phyloP scores from a whole-genome alignment of 2,113 vertebrate genomes.

The Eudyptes chrysolophus region DNA sequence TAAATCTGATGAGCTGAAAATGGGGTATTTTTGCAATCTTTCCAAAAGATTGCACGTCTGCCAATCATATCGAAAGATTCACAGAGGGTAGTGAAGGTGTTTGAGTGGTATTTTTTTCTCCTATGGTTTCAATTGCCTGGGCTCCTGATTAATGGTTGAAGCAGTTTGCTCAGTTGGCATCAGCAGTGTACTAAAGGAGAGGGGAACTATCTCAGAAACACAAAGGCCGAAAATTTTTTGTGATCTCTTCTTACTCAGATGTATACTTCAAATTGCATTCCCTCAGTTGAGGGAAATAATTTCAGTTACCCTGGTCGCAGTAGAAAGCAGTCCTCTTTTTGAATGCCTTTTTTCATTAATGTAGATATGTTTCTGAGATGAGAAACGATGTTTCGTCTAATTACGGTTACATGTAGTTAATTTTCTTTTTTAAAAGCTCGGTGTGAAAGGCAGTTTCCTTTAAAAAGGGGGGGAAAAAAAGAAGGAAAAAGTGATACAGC shows the following conservation, averaged over 20 bases:
- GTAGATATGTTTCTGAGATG: conserved; percentile 75
- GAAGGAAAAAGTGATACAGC: conserved; percentile 72
- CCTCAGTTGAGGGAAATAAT: conserved; percentile 54
- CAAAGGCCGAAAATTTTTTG: conserved; percentile 49
- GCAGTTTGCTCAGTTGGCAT: neutral
- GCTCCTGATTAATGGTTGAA: conserved; percentile 6
- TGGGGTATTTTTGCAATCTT: neutral
- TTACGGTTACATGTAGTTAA: conserved; percentile 83
- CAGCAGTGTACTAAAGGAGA: conserved; percentile 33
- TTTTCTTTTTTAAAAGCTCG: conserved; percentile 78
- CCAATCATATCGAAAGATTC: neutral
- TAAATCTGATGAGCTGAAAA: neutral
- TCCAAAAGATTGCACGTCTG: neutral
- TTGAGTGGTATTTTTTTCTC: neutral
- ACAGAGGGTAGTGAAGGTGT: neutral
- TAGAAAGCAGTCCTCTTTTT: conserved; percentile 57
- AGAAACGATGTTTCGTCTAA: conserved; percentile 83
- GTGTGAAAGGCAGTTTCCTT: conserved; percentile 79
- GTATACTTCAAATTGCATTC: conserved; percentile 26
- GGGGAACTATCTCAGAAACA: conserved; percentile 39
- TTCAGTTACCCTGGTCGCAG: conserved; percentile 54
- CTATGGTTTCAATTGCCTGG: neutral
- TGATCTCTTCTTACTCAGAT: conserved; percentile 50
- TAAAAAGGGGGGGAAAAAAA: neutral
- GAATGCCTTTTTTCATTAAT: conserved; percentile 72